Evolutionary conservation across 2,797 vertebrate species (phyloP).

Genomic region (Petrocephalus sullivani): DNA sequence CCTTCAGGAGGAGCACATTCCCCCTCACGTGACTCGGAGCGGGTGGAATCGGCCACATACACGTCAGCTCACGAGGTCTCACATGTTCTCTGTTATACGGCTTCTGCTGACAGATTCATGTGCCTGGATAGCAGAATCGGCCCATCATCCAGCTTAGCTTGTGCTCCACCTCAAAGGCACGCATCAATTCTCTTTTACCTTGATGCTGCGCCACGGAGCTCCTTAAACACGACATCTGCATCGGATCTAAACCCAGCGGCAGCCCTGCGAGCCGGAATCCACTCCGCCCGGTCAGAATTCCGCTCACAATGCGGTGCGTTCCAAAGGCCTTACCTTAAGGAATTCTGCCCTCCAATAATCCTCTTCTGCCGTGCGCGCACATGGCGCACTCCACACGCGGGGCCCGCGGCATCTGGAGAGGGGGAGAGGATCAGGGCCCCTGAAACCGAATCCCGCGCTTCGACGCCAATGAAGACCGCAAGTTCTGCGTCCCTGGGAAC

Average conservation of each 20-base stretch:
- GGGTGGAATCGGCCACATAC: neutral
- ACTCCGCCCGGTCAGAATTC: neutral
- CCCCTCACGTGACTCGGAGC: neutral
- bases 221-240: neutral
- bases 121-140: neutral
- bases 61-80: neutral
- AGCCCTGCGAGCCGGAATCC: neutral
- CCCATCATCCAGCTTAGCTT: neutral
- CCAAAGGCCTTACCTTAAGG: conserved; percentile 74
- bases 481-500: neutral
- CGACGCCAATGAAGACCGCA: neutral
- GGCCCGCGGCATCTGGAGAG: conserved; percentile 67
- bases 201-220: too few relatives aligned
- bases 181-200: neutral
- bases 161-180: neutral
- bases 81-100: neutral
- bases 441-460: conserved; percentile 19
- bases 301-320: neutral
- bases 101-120: neutral
- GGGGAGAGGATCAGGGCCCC: conserved; percentile 29
- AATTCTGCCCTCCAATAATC: conserved; percentile 94
- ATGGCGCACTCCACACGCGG: conserved; percentile 79
- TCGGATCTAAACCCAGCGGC: neutral
- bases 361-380: conserved; percentile 83
- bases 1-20: conserved; percentile 19